phyloP scores from a whole-genome alignment of 1,140 invertebrate species.

The Drosophila asahinai region DNA sequence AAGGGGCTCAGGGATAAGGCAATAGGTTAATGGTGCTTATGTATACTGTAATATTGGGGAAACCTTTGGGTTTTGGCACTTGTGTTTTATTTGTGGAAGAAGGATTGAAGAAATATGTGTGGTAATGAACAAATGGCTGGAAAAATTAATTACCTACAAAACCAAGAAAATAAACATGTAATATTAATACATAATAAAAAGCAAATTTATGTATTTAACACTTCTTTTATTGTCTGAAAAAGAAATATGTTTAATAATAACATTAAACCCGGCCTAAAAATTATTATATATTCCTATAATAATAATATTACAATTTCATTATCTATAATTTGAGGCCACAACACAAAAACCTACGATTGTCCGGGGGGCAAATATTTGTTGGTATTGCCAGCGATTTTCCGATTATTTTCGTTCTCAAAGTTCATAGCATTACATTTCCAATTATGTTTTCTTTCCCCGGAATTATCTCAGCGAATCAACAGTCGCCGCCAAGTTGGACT shows the following conservation, averaged over 20 bases:
- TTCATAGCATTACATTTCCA: conserved; percentile 48
- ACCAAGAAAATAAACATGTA: too few species aligned
- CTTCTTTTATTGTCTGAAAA: too few species aligned
- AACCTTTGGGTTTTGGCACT: neutral
- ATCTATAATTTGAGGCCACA: neutral
- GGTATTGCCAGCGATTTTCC: neutral
- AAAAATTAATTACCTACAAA: too few species aligned
- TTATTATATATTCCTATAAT: neutral
- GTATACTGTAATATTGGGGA: neutral
- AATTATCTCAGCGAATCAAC: conserved; percentile 46
- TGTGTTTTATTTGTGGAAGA: too few species aligned
- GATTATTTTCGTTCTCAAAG: conserved; percentile 25
- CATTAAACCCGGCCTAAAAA: too few species aligned
- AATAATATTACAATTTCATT: conserved; percentile 1
- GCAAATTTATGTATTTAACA: too few species aligned
- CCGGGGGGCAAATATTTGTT: neutral
- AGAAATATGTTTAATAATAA: too few species aligned
- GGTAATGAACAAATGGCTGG: too few species aligned
- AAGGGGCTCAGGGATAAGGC: neutral
- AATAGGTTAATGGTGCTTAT: neutral
- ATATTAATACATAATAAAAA: too few species aligned
- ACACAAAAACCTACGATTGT: neutral
- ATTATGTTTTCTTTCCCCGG: conserved; percentile 30
- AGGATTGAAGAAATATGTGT: too few species aligned
- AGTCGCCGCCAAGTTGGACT: conserved; percentile 42